A percentile compares a stretch with the other conserved stretches of the same genome.
These are phyloP conservation scores for Galeruca laticollis DNA, from an alignment of 2,888 invertebrate species.

Conservation along the genomic window DNA sequence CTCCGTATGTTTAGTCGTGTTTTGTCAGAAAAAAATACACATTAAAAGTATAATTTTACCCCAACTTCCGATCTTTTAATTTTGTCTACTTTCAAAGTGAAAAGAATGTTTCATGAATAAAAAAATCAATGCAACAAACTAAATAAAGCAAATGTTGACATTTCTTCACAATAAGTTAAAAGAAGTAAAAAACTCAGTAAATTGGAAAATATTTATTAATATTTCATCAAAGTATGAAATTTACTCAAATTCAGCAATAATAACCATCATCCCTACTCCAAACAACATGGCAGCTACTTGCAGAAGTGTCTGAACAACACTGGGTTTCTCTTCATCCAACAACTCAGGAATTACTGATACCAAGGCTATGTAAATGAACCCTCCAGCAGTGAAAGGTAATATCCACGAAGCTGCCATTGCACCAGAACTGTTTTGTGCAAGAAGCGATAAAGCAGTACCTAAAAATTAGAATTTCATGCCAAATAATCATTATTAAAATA, in stretches of 20 bases:
- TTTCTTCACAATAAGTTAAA: background rate
- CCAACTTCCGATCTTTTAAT: no score
- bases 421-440: conserved; percentile 81
- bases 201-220: background rate
- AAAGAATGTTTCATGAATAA: no score
- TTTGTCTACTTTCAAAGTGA: no score
- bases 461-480: conserved; percentile 74
- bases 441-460: conserved; percentile 90
- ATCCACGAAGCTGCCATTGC: conserved; percentile 86
- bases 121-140: no score
- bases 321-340: conserved; percentile 83
- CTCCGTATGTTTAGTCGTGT: no score
- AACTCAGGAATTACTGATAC: conserved; percentile 99
- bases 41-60: no score
- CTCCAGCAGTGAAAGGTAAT: conserved; percentile 97
- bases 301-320: conserved; percentile 87
- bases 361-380: conserved; percentile 99
- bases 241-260: conserved; percentile 86
- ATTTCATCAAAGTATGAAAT: conserved; percentile 14
- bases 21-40: no score
- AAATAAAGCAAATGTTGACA: no score
- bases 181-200: background rate
- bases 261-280: conserved; percentile 96
- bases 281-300: conserved; percentile 90
- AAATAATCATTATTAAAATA: no score